phyloP scores from a whole-genome alignment of 2,113 vertebrate genomes.

The rat (Rattus norvegicus) region GRCr8 NC_086019.1:98422501-98423000 shows the following conservation, averaged over 20 bases:
- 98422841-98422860: background rate
- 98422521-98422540: background rate
- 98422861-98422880: background rate
- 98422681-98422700: background rate
- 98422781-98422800: background rate
- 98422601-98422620: background rate
- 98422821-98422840: too few species aligned
- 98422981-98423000: background rate
- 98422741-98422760: background rate
- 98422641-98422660: background rate
- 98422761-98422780: background rate
- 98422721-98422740: background rate
- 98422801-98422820: too few species aligned
- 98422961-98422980: background rate
- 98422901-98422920: background rate
- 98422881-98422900: background rate
- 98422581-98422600: background rate
- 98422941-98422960: background rate
- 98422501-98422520: background rate
- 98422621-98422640: background rate
- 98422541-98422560: background rate
- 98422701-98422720: background rate
- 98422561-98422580: background rate
- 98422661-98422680: background rate
- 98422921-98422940: background rate